Conservation (phyloP, 2,888 invertebrate species). For the Ischnura elegans region DNA sequence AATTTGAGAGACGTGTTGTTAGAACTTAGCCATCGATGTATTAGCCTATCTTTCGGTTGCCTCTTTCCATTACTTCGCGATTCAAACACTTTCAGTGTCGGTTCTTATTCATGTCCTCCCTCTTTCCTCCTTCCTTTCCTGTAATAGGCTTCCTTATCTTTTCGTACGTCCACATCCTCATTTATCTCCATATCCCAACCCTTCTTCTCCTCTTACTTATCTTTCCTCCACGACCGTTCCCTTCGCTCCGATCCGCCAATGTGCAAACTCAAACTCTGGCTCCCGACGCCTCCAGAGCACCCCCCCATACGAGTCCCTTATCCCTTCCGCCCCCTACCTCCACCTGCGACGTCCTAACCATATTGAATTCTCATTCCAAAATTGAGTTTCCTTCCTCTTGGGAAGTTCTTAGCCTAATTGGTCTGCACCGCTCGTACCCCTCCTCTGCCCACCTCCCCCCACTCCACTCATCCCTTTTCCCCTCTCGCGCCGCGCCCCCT, state of each 20-base stretch:
- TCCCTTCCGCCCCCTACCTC: neutral
- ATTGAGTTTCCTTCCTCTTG: conserved; percentile 63
- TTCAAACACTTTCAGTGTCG: neutral
- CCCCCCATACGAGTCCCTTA: neutral
- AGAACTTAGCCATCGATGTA: too few relatives aligned
- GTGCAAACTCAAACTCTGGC: neutral
- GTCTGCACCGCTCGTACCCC: conserved; percentile 46
- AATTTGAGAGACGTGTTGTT: too few relatives aligned
- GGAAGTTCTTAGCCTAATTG: conserved; percentile 64
- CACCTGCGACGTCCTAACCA: conserved; percentile 7
- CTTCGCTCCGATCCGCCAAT: neutral
- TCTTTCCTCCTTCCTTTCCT: neutral
- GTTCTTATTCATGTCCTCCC: neutral
- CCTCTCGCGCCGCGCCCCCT: neutral
- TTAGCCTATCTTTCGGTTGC: neutral
- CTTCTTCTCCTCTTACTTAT: neutral
- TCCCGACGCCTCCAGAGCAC: neutral
- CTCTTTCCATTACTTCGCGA: neutral
- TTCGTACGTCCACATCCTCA: too few relatives aligned
- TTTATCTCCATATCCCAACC: too few relatives aligned
- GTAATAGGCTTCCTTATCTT: too few relatives aligned
- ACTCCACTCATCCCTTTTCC: too few relatives aligned
- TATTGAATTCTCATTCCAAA: conserved; percentile 58
- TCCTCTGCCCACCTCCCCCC: neutral
- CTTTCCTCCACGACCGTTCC: neutral